These are phyloP conservation scores for Sericinus montela DNA, from an alignment of 2,888 invertebrate genomes.

Conservation along the genomic window DNA sequence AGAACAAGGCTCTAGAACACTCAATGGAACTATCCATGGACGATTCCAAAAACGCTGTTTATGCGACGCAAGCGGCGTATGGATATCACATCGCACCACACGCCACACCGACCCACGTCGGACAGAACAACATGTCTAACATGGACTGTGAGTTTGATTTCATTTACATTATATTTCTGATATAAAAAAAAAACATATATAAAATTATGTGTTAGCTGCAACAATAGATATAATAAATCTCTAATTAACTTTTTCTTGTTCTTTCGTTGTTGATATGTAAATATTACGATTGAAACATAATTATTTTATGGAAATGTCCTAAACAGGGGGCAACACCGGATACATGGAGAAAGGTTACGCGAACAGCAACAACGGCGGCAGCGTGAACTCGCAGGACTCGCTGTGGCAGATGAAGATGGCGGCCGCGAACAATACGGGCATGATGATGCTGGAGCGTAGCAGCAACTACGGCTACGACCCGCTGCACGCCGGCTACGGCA, in stretches of 20 bases:
- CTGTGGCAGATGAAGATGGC: constrained; percentile 96
- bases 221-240: no score
- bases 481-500: constrained; percentile 89
- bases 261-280: no score
- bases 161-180: no score
- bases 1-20: constrained; percentile 94
- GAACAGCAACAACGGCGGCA: constrained; percentile 96
- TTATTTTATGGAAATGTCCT: no score
- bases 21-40: constrained; percentile 93
- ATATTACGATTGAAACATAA: no score
- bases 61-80: constrained; percentile 91
- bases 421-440: constrained; percentile 84
- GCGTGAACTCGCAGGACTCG: constrained; percentile 96
- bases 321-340: constrained; percentile 90
- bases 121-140: constrained; percentile 86
- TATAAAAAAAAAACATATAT: no score
- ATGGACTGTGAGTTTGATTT: constrained; percentile 84
- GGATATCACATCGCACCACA: constrained; percentile 89
- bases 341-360: constrained; percentile 96
- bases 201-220: no score
- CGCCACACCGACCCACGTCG: constrained; percentile 77
- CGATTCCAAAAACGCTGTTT: constrained; percentile 91
- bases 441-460: constrained; percentile 81
- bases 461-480: constrained; percentile 87
- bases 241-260: no score